These are phyloP conservation scores for Agriopis aurantiaria DNA, from an alignment of 2,888 invertebrate species.

Conservation along the genomic window DNA sequence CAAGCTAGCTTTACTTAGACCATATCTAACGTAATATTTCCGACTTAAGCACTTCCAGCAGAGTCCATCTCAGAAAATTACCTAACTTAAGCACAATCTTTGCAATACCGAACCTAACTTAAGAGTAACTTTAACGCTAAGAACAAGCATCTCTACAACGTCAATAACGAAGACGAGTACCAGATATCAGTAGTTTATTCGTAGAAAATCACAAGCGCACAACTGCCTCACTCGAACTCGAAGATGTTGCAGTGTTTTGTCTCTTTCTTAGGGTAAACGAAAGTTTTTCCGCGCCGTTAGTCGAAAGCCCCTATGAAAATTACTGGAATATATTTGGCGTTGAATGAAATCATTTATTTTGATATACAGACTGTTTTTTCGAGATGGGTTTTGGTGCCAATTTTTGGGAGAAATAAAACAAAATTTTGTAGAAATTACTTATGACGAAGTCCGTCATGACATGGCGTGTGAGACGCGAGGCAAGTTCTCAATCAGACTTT, in stretches of 20 bases:
- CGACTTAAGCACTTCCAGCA: constrained; percentile 31
- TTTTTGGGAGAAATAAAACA: not conserved
- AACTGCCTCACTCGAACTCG: constrained; percentile 46
- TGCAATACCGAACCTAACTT: constrained; percentile 43
- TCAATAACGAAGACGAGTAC: constrained; percentile 65
- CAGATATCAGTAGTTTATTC: constrained; percentile 55
- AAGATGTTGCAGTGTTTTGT: constrained; percentile 29
- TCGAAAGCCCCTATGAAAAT: constrained; percentile 64
- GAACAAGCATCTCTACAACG: constrained; percentile 63
- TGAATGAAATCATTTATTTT: constrained; percentile 75
- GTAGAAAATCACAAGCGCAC: constrained; percentile 41
- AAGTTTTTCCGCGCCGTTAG: constrained; percentile 71
- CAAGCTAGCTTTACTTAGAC: not conserved
- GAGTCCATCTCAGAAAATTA: constrained; percentile 47
- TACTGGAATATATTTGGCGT: constrained; percentile 72
- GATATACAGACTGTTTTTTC: constrained; percentile 29
- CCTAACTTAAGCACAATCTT: constrained; percentile 35
- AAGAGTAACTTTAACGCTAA: constrained; percentile 44
- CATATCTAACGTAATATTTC: constrained; percentile 14
- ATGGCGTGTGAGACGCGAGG: too few species aligned
- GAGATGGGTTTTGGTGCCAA: not conserved
- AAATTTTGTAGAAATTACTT: not conserved
- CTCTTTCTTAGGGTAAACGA: constrained; percentile 51
- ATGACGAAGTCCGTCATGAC: too few species aligned
- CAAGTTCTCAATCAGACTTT: too few species aligned